A percentile compares a stretch with the other conserved stretches of the same genome.
Conservation (phyloP, 2,888 invertebrate species). For the Heliconius sara region DNA sequence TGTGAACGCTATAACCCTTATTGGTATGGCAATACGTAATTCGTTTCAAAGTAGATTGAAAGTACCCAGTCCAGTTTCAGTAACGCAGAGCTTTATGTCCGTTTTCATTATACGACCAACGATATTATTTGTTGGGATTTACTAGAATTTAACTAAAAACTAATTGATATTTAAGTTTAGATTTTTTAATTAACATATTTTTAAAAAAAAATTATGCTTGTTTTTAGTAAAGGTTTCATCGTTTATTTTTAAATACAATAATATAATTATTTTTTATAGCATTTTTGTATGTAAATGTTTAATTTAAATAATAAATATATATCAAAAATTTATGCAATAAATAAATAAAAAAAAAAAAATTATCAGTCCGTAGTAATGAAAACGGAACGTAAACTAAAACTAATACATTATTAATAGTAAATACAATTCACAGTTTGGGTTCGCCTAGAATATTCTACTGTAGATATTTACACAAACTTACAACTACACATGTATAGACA, state of each 20-base stretch:
- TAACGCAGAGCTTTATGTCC: constrained; percentile 40
- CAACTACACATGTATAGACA: constrained; percentile 46
- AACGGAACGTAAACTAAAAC: constrained; percentile 24
- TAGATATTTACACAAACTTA: constrained; percentile 51
- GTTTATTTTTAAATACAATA: neutral
- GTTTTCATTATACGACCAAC: constrained; percentile 35
- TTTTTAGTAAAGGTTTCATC: neutral
- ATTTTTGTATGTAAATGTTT: neutral
- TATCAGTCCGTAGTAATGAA: constrained; percentile 32
- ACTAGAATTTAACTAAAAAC: neutral
- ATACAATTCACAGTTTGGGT: constrained; percentile 60
- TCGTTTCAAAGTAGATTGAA: constrained; percentile 43
- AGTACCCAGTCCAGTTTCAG: constrained; percentile 47
- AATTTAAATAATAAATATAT: neutral
- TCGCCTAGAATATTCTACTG: constrained; percentile 61
- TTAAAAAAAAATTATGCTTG: neutral
- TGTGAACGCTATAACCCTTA: constrained; percentile 36
- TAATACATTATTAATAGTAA: constrained; percentile 34
- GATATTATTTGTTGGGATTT: neutral
- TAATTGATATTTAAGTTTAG: neutral
- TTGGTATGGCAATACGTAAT: constrained; percentile 14
- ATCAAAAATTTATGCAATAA: neutral
- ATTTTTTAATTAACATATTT: neutral
- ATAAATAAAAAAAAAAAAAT: neutral
- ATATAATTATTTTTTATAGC: too few relatives aligned